Conservation (phyloP, 2,888 invertebrate species). For the Seira musarum region DNA sequence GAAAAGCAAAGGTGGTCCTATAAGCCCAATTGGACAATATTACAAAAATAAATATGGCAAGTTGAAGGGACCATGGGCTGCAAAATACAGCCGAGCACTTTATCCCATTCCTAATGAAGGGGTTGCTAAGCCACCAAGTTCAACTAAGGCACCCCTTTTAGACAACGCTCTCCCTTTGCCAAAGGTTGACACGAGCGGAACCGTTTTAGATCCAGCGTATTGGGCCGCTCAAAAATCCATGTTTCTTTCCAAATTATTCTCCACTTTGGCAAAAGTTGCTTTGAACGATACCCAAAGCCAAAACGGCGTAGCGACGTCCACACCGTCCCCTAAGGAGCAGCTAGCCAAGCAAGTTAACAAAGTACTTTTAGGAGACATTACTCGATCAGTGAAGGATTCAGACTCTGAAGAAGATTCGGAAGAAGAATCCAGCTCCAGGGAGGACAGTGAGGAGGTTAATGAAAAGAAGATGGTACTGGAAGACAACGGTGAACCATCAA, state of each 20-base stretch:
- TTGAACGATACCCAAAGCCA: conserved; percentile 53
- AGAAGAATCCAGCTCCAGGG: conserved; percentile 22
- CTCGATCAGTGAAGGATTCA: conserved; percentile 46
- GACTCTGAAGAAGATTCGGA: conserved; percentile 38
- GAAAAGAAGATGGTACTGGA: conserved; percentile 45
- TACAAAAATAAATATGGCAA: conserved; percentile 11
- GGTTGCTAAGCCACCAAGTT: background rate
- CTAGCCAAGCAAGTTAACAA: conserved; percentile 59
- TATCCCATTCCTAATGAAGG: conserved; percentile 26
- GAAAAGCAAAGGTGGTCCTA: background rate
- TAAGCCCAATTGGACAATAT: background rate
- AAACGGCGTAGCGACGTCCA: conserved; percentile 17
- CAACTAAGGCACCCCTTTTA: background rate
- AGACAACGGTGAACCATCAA: conserved; percentile 30
- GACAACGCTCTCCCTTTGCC: conserved; percentile 50
- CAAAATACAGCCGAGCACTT: conserved; percentile 38
- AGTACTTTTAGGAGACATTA: conserved; percentile 55
- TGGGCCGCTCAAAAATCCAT: conserved; percentile 68
- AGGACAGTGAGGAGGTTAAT: conserved; percentile 32
- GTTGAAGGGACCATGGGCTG: background rate
- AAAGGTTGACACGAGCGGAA: conserved; percentile 51
- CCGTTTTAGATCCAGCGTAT: conserved; percentile 60
- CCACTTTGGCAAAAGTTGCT: conserved; percentile 63
- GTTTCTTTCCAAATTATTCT: conserved; percentile 66
- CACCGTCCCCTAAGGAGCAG: conserved; percentile 51